Evolutionary conservation across 2,888 invertebrate species (phyloP), one percentile per base, ranked within the genome.

Genomic region (Dyspetes luteomarginatus): DNA sequence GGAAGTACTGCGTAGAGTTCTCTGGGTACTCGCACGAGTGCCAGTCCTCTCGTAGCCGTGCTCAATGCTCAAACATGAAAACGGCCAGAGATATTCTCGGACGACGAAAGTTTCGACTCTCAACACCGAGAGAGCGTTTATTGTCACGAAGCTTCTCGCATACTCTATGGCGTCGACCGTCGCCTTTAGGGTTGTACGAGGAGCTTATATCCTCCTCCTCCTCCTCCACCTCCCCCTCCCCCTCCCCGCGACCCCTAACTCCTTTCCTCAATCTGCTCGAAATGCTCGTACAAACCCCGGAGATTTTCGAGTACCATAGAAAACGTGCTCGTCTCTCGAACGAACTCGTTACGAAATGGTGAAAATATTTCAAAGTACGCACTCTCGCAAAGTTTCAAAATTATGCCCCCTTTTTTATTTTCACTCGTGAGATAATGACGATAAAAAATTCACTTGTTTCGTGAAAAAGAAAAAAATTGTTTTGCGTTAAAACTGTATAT

Each of bases 41-140:
- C 22, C 7, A 5, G 17, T 55, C 28, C 36, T 64, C 30, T 28
- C 30, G 17, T 28, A 50, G 22, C n/a, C n/a, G n/a, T n/a, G n/a
- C n/a, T n/a, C n/a, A n/a, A n/a, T n/a, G n/a, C n/a, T 4, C 22
- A 68, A 26, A 41, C 4, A 48, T 41, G 58, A n/a, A 75, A 64
- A 71, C n/a, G n/a, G 71, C 72, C 50, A 48, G 67, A 67, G 67
- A 81, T 81, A 73, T 73, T 64, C 62, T 76, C 80, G 80, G 80
- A 80, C 80, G 76, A 80, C 71, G 76, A 80, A 80, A 80, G 62
- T 80, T 80, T 65, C 52, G 30, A 67, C 71, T 68, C 72, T 72
- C 62, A 22, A 45, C 71, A 73, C 62, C 50, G 4, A n/a, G 36
- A 28, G 43, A 72, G 62, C 72, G 68, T 72, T 80, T 72, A 80